Evolutionary conservation across 2,888 invertebrate genomes (phyloP), one percentile per base, ranked within the genome.

Genomic region (Isoperla grammatica): DNA sequence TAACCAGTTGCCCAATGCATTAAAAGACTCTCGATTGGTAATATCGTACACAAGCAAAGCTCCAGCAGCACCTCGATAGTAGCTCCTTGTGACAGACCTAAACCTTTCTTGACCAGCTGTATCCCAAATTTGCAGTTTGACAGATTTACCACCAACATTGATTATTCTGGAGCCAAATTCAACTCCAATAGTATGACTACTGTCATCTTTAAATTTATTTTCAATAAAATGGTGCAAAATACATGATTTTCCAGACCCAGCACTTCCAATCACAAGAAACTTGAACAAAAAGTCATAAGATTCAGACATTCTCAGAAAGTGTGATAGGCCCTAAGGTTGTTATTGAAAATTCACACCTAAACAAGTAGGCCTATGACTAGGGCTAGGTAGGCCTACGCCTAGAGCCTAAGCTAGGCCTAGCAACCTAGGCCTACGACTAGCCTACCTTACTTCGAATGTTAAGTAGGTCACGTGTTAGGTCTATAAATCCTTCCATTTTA

Each of bases 91-190:
- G n/a, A 84, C 84, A 8, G 83, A 82, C 64, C 82, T 81, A 66
- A 76, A 76, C 64, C 76, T 68, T 67, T 76, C 76, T 65, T 77
- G 76, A 4, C 76, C 76, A 43, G 76, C 76, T 43, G 86, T 87
- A 67, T 87, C 87, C 87, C 87, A 87, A 70, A 87, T 87, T 75
- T 90, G 90, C 63, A 90, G 74, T 72, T 90, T 90, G 1, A 90
- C 88, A 5, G 86, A 85, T 74, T 88, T 89, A 0, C 88, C 89
- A 13, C 88, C 88, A 64, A 90, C 87, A 72, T 86, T 88, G 1
- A 90, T 82, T 67, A 90, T 86, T 74, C 89, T 87, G 2, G 89
- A 89, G n/a, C 90, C 90, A 78, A 90, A 90, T 73, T 90, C 90
- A 49, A 90, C 90, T 45, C 90, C 90, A 70, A 90, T 90, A 42